These are phyloP conservation scores for Dichetophora obliterata DNA, from an alignment of 2,888 invertebrate genomes.

Conservation along the genomic window DNA sequence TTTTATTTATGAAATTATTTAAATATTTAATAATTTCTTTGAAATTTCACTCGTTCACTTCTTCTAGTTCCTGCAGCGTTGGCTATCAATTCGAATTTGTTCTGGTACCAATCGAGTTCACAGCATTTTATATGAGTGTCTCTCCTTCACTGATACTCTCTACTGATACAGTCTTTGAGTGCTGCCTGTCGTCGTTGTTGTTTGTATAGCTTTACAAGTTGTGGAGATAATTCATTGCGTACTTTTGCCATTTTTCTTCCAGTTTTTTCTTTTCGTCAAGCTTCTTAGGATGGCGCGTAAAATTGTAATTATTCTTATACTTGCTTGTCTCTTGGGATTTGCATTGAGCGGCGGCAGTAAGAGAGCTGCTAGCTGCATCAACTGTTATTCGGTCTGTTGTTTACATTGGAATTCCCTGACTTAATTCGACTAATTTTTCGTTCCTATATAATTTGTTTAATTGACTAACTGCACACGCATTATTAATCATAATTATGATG, in stretches of 20 bases:
- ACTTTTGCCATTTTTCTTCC: background rate
- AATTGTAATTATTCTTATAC: background rate
- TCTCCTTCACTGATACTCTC: conserved; percentile 10
- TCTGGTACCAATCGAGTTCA: background rate
- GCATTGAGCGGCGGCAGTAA: background rate
- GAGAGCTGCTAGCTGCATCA: background rate
- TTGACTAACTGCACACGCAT: conserved; percentile 2
- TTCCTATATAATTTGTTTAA: background rate
- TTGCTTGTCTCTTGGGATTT: background rate
- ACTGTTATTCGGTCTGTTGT: background rate
- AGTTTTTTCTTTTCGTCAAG: background rate
- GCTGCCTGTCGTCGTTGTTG: conserved; percentile 21
- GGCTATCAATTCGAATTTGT: conserved; percentile 16
- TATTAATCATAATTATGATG: background rate
- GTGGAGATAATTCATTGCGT: background rate
- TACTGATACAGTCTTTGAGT: background rate
- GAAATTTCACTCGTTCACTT: background rate
- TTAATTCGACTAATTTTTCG: background rate
- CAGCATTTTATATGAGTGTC: conserved; percentile 27
- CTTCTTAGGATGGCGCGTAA: background rate
- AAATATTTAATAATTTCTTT: background rate
- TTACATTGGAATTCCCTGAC: background rate
- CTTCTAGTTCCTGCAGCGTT: background rate
- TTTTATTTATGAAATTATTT: background rate
- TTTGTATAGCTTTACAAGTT: background rate